Base-by-base conservation (phyloP, 2,113 vertebrate species). In the Polyodon spathula region DNA sequence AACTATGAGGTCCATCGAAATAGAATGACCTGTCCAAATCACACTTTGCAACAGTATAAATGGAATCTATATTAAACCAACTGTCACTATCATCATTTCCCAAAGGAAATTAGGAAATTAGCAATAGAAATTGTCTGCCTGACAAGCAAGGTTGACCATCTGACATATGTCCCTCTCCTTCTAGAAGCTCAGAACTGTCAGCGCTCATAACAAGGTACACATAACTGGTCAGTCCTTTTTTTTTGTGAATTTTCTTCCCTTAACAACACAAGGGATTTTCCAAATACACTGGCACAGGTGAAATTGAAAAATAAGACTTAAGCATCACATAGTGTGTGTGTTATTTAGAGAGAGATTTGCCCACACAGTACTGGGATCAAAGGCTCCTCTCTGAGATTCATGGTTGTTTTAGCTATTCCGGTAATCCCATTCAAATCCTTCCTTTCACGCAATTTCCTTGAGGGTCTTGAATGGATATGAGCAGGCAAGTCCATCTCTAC, bases 311-410 rank as follows among this genome's bases (percentile, higher is more conserved):
- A 57, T 56, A 58, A 60, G 51, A 56, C 54, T 54, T 43, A 51
- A 61, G 60, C 67, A 50, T 68, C 53, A 61, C 16, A 53, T n/a
- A n/a, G n/a, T n/a, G n/a, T 46, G 43, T 43, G 53, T 81, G 81
- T 81, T 83, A 64, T 69, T 64, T 71, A 62, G 64, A 61, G 73
- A 68, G 70, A 65, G 78, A 81, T 82, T 81, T 82, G 82, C 78
- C 76, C 58, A 50, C 37, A 17, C 57, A 52, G 38, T 6, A 37
- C 12, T 14, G 41, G 51, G 48, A 40, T 54, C 48, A 44, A 41
- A 53, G 40, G 40, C 53, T 54, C 5, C 1, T 15, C 12, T 53
- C 56, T 53, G 3, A 17, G 39, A 3, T 52, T 37, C 53, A 54
- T 54, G 53, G 53, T 37, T 54, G 53, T 54, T 54, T 54, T 37